Percentiles rank a stretch among this genome's conserved stretches.
phyloP scores from a whole-genome alignment of 2,797 vertebrate genomes.

The Acipenser transmontanus region DNA sequence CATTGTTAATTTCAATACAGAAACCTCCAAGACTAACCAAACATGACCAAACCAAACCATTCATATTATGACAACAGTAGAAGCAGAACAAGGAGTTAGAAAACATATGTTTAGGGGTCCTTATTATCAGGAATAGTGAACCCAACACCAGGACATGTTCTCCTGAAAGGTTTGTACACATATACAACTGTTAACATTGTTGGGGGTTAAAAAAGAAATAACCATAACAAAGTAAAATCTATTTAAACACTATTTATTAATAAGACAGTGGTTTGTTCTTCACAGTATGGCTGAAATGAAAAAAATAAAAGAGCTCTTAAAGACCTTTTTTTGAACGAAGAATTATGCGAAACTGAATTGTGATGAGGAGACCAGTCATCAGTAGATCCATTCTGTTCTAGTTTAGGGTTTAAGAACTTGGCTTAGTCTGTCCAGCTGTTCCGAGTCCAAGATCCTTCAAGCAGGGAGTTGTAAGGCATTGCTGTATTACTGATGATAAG shows the following conservation, averaged over 20 bases:
- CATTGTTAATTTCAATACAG: slow-evolving; percentile 46
- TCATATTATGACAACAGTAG: too few species aligned
- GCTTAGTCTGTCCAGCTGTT: not conserved
- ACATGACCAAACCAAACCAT: too few species aligned
- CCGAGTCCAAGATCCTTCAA: not conserved
- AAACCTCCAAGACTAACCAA: slow-evolving; percentile 57
- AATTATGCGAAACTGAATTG: not conserved
- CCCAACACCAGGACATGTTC: not conserved
- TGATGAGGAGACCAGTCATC: not conserved
- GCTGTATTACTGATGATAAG: not conserved
- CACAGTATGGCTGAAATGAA: not conserved
- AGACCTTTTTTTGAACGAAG: not conserved
- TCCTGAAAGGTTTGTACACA: not conserved
- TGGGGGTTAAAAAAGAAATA: not conserved
- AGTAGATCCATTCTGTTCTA: not conserved
- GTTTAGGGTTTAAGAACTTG: not conserved
- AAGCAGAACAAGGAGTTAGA: not conserved
- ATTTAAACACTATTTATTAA: not conserved
- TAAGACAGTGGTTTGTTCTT: not conserved
- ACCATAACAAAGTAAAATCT: not conserved
- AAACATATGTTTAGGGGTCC: not conserved
- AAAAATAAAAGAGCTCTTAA: too few species aligned
- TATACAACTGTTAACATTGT: not conserved
- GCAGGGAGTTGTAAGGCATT: not conserved
- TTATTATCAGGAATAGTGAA: not conserved